Conservation (phyloP, 2,888 invertebrate species). For the Drosophila mulleri region DNA sequence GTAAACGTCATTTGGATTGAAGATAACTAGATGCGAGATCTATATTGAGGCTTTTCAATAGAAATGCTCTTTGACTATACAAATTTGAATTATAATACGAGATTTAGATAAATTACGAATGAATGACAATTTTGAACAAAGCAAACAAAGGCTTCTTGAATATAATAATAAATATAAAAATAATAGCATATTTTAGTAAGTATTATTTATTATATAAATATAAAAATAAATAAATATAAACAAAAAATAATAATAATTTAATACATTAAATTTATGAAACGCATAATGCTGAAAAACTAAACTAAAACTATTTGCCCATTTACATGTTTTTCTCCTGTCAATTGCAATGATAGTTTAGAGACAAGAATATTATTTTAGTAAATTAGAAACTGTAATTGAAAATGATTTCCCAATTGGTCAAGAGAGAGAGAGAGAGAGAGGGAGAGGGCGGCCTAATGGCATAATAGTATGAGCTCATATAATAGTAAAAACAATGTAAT, state of each 20-base stretch:
- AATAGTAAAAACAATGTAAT: conserved; percentile 42
- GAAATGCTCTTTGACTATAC: neutral
- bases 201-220: no score
- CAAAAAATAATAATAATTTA: no score
- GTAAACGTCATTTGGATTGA: neutral
- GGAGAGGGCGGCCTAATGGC: conserved; percentile 25
- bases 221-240: no score
- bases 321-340: neutral
- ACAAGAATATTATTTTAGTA: neutral
- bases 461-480: conserved; percentile 9
- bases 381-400: conserved; percentile 38
- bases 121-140: neutral
- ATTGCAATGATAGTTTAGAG: neutral
- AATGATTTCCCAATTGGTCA: conserved; percentile 27
- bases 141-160: neutral
- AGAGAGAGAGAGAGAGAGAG: neutral
- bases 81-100: neutral
- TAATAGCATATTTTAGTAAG: no score
- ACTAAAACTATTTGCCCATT: neutral
- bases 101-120: neutral
- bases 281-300: neutral
- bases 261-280: no score
- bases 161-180: no score
- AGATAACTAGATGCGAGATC: neutral
- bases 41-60: neutral